A percentile compares a stretch with the other conserved stretches of the same genome.
Conservation (phyloP, 2,113 vertebrate genomes). For the Macrotus californicus region DNA sequence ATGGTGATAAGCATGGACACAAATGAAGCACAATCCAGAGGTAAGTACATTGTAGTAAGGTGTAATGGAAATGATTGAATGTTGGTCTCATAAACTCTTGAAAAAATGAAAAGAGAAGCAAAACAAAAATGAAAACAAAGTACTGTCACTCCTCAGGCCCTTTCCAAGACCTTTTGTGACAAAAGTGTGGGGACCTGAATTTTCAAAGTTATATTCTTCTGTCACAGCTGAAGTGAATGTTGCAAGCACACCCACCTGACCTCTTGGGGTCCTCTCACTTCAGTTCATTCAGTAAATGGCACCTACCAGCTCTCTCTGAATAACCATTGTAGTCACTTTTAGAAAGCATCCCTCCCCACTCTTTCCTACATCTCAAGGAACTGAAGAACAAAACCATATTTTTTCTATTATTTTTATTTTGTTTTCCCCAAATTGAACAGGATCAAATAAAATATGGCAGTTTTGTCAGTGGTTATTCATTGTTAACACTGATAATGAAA, state of each 20-base stretch:
- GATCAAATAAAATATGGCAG: not conserved
- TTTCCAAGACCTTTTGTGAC: not conserved
- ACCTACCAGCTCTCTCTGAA: not conserved
- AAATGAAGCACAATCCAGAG: fast-evolving
- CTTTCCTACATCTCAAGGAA: not conserved
- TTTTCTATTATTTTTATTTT: not conserved
- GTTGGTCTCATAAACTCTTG: not conserved
- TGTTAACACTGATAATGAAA: not conserved
- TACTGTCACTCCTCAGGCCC: fast-evolving
- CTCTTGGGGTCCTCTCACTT: not conserved
- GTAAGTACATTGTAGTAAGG: too few species aligned
- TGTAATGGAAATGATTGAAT: not conserved
- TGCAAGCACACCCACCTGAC: fast-evolving
- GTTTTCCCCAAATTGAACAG: not conserved
- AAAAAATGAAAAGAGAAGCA: not conserved
- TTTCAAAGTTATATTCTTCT: not conserved
- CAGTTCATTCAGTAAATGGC: not conserved
- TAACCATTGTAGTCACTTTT: fast-evolving
- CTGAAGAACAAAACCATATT: not conserved
- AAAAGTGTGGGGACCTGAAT: not conserved
- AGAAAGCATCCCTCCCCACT: fast-evolving
- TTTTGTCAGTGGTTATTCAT: not conserved
- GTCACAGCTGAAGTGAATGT: not conserved
- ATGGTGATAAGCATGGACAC: not conserved
- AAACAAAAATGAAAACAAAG: not conserved